Evolutionary conservation across 1,140 invertebrate genomes (phyloP).

Genomic region (Heliconius hermathena): DNA sequence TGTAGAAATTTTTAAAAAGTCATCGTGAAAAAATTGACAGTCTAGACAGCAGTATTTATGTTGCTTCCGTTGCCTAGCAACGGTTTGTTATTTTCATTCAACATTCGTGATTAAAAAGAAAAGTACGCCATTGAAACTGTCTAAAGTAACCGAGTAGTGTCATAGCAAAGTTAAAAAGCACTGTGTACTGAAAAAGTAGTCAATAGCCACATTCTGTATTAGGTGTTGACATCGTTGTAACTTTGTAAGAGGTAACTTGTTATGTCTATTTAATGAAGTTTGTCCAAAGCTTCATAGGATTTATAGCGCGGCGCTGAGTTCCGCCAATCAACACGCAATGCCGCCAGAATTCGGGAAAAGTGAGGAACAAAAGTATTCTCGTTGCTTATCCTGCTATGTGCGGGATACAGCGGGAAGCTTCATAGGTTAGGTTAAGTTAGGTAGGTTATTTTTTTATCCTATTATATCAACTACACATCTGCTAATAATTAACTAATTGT

Average conservation of each 20-base stretch:
- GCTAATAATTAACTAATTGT: too few species aligned
- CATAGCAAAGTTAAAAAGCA: constrained; percentile 5
- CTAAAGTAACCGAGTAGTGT: constrained; percentile 18
- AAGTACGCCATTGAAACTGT: constrained; percentile 23
- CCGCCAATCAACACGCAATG: too few species aligned
- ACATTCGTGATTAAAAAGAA: constrained; percentile 34
- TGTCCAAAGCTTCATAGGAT: not conserved
- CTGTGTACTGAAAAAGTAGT: not conserved
- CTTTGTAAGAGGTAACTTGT: not conserved
- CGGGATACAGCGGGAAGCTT: too few species aligned
- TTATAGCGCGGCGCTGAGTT: too few species aligned
- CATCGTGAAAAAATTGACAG: constrained; percentile 30
- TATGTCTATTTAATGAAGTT: not conserved
- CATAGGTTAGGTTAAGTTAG: too few species aligned
- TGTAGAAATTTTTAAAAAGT: not conserved
- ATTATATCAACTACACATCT: too few species aligned
- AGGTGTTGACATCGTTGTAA: not conserved
- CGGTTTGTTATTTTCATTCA: constrained; percentile 29
- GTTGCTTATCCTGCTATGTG: too few species aligned
- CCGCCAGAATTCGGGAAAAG: too few species aligned
- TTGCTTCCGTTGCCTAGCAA: constrained; percentile 26
- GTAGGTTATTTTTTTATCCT: too few species aligned
- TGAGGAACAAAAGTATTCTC: too few species aligned
- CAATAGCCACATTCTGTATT: constrained; percentile 1
- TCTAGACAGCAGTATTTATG: constrained; percentile 34